phyloP scores from a whole-genome alignment of 2,888 invertebrate genomes.

The Trachelus stipa region DNA sequence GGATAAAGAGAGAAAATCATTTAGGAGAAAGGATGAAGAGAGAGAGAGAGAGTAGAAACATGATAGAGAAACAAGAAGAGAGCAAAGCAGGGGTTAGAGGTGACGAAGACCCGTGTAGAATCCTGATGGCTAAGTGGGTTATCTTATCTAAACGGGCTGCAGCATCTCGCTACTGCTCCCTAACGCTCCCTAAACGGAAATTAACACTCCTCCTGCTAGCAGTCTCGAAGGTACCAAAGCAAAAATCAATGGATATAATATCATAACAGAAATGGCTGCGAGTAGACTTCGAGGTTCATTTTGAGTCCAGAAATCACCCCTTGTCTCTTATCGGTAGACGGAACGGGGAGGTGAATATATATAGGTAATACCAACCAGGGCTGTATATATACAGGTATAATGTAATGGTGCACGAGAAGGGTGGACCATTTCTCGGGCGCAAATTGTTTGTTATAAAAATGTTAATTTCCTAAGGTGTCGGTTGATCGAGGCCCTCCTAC shows the following conservation, averaged over 20 bases:
- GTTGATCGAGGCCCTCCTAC: constrained; percentile 13
- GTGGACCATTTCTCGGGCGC: constrained; percentile 13
- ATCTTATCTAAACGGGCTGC: constrained; percentile 62
- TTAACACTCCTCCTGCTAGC: constrained; percentile 54
- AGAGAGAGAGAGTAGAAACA: constrained; percentile 3
- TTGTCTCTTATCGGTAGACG: constrained; percentile 13
- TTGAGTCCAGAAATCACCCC: too few relatives aligned
- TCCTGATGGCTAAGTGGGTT: constrained; percentile 60
- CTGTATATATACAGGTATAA: constrained; percentile 18
- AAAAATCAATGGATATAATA: constrained; percentile 59
- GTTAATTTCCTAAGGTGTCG: constrained; percentile 53
- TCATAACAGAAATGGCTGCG: constrained; percentile 10
- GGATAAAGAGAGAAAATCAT: background rate
- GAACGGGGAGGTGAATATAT: constrained; percentile 8
- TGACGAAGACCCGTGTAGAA: constrained; percentile 40
- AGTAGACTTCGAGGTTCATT: too few relatives aligned
- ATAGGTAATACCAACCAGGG: constrained; percentile 13
- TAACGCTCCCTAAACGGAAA: constrained; percentile 63
- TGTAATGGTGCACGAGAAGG: constrained; percentile 9
- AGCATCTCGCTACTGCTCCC: constrained; percentile 48
- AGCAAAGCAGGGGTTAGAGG: constrained; percentile 10
- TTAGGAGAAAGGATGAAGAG: constrained; percentile 6
- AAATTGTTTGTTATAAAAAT: constrained; percentile 53
- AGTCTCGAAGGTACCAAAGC: constrained; percentile 31
- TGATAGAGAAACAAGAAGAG: background rate